phyloP scores from a whole-genome alignment of 2,113 vertebrate genomes.

The Notechis scutatus region DNA sequence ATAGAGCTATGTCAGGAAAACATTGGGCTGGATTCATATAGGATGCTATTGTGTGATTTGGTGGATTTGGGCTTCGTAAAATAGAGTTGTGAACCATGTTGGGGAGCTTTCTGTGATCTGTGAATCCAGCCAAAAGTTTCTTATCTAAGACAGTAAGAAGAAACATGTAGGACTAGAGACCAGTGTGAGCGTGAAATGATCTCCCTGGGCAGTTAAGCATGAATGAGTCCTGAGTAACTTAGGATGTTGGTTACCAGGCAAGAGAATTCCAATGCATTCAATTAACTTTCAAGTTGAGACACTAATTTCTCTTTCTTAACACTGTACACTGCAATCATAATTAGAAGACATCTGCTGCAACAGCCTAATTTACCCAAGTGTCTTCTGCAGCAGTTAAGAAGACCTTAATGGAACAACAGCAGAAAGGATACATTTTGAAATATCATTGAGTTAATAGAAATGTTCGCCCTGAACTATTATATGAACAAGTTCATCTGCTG shows the following conservation, averaged over 20 bases:
- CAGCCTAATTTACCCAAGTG: conserved; percentile 18
- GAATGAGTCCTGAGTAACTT: conserved; percentile 12
- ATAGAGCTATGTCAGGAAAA: not conserved
- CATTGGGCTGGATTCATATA: no score
- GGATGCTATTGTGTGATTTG: not conserved
- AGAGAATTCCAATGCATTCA: not conserved
- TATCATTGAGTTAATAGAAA: conserved; percentile 22
- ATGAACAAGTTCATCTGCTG: conserved; percentile 33
- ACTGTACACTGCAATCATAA: not conserved
- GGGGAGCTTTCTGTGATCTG: not conserved
- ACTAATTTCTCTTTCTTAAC: conserved; percentile 21
- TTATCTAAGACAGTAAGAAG: not conserved
- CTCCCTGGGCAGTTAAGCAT: not conserved
- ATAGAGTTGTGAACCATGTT: not conserved
- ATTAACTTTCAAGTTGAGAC: conserved; percentile 22
- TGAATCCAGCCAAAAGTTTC: not conserved
- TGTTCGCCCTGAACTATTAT: conserved; percentile 18
- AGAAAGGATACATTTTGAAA: conserved; percentile 35
- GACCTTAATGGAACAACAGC: not conserved
- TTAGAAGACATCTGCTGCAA: conserved; percentile 28
- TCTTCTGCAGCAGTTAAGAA: conserved; percentile 25
- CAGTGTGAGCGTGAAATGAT: not conserved
- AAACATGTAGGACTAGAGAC: no score
- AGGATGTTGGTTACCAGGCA: not conserved
- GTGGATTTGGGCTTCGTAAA: not conserved